phyloP scores from a whole-genome alignment of 92 coral and sea anemone genomes.

The Epizoanthus scotinus region DNA sequence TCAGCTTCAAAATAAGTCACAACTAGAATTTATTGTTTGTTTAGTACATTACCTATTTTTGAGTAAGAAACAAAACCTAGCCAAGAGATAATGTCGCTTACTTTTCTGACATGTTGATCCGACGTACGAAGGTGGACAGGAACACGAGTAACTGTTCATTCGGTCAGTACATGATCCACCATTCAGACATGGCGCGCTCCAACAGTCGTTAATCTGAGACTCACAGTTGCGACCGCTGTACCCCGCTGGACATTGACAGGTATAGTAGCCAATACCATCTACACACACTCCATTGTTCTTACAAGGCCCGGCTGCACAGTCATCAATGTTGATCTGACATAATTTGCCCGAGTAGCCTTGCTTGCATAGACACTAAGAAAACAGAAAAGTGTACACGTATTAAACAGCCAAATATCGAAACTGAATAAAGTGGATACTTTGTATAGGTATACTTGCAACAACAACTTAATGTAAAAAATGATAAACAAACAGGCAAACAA shows the following conservation, averaged over 20 bases:
- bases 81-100: constrained; percentile 18
- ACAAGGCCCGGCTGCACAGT: constrained; percentile 83
- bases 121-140: constrained; percentile 72
- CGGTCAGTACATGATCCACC: constrained; percentile 74
- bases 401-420: background rate
- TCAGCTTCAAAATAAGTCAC: too few species aligned
- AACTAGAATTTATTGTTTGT: too few species aligned
- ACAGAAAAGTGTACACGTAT: background rate
- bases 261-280: constrained; percentile 58
- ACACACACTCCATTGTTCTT: constrained; percentile 65
- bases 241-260: constrained; percentile 61
- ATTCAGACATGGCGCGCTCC: constrained; percentile 65
- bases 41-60: background rate
- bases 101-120: constrained; percentile 79
- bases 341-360: constrained; percentile 36
- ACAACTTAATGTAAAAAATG: too few species aligned
- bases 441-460: too few species aligned
- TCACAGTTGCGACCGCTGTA: constrained; percentile 74
- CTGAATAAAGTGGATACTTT: background rate
- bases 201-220: constrained; percentile 53
- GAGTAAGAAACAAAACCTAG: background rate
- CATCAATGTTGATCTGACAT: constrained; percentile 70
- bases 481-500: too few species aligned
- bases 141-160: constrained; percentile 65
- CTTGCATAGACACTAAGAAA: constrained; percentile 25